Conservation (phyloP, 2,113 vertebrate species). For the Turnix velox region DNA sequence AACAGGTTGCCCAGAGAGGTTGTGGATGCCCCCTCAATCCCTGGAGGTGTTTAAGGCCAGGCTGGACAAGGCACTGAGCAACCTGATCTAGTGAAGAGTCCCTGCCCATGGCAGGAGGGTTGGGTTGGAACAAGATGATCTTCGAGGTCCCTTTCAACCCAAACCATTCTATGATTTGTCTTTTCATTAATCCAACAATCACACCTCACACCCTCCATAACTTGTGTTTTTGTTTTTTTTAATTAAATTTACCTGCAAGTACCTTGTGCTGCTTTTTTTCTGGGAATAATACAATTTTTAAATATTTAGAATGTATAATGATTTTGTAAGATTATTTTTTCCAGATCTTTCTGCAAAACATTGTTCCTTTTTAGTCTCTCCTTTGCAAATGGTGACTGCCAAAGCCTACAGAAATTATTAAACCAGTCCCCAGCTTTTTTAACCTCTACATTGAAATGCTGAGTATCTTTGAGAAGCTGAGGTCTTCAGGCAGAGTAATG, state of each 20-base stretch:
- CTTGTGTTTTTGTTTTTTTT: no score
- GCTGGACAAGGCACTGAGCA: no score
- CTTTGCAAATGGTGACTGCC: neutral
- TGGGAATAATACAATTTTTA: neutral
- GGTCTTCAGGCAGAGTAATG: neutral
- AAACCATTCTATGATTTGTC: no score
- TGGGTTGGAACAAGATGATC: no score
- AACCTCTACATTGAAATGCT: neutral
- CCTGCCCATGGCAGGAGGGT: no score
- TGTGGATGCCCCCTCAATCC: no score
- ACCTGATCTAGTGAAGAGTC: no score
- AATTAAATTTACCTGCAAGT: neutral
- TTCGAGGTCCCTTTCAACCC: no score
- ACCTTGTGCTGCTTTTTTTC: neutral
- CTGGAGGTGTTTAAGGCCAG: no score
- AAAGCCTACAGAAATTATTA: neutral
- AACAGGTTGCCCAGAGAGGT: no score
- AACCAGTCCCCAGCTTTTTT: neutral
- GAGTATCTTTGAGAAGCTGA: neutral
- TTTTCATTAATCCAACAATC: neutral
- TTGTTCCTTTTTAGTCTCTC: neutral
- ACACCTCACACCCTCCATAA: neutral
- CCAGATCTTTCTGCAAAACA: neutral
- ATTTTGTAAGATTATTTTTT: neutral
- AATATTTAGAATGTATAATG: neutral